These are phyloP conservation scores for Tiliqua scincoides DNA, from an alignment of 2,113 vertebrate species.

Conservation along the genomic window DNA sequence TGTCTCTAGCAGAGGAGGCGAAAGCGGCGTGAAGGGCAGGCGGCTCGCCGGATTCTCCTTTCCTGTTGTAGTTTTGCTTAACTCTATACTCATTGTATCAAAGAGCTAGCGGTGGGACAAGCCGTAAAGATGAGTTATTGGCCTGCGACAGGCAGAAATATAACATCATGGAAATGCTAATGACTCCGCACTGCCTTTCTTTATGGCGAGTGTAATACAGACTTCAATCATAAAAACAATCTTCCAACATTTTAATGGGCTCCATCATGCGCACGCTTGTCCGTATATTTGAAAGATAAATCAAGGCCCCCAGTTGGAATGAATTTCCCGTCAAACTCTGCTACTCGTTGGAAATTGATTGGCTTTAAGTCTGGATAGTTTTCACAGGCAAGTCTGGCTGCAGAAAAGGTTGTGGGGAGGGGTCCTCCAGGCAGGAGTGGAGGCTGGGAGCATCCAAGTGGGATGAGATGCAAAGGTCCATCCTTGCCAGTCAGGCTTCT, in stretches of 20 bases:
- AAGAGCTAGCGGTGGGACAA: constrained; percentile 74
- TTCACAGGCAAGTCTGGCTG: constrained; percentile 38
- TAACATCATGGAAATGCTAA: constrained; percentile 82
- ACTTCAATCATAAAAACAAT: constrained; percentile 83
- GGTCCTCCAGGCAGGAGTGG: background rate
- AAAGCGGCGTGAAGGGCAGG: constrained; percentile 73
- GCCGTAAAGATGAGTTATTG: constrained; percentile 81
- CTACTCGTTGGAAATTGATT: constrained; percentile 77
- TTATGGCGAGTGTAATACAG: constrained; percentile 82
- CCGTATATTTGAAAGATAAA: constrained; percentile 81
- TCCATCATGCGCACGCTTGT: constrained; percentile 80
- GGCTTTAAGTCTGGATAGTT: constrained; percentile 61
- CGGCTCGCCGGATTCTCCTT: constrained; percentile 54
- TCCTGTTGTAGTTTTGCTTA: constrained; percentile 70
- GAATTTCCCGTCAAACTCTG: constrained; percentile 79
- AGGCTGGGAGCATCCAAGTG: background rate
- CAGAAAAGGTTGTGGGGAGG: background rate
- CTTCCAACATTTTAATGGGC: constrained; percentile 82
- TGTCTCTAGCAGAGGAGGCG: constrained; percentile 61
- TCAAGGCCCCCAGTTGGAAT: constrained; percentile 79
- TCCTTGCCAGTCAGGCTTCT: background rate
- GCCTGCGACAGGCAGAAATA: constrained; percentile 78
- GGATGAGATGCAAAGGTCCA: background rate
- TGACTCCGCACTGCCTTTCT: constrained; percentile 81
- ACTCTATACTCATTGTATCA: constrained; percentile 79